Base-by-base conservation (phyloP, 2,113 vertebrate species). In the Pagrus major region DNA sequence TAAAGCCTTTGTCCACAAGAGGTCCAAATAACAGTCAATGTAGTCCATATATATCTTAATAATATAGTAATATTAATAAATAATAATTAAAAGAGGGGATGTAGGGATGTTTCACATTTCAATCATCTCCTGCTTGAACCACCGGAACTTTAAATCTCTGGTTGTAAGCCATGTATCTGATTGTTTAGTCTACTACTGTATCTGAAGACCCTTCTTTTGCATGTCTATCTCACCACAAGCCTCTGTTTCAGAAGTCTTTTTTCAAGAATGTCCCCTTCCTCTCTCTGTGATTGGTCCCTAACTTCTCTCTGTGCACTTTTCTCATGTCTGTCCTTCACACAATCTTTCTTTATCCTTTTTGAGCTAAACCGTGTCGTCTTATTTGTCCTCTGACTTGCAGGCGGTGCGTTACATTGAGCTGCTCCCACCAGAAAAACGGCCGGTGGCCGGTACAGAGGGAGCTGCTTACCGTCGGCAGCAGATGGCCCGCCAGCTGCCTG, bases 381-480 rank as follows among this genome's bases (percentile, higher is more conserved):
- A 11, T 67, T 35, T 42, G 11, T 5, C 7, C 16, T 54, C 37
- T 18, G 41, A 29, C 58, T 31, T 73, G 3, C 80, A 99, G 98
- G 98, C 97, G 29, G 93, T 95, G 52, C 97, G 95, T 49, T 99
- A 99, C 88, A 99, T 99, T 88, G 96, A 99, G 94, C 95, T 99
- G 94, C 94, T 99, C 27, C 98, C 98, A 0, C 96, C 95, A 68
- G 97, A 98, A 88, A 98, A 96, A 64, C 97, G 98, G 78, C 98
- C 98, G 0, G 95, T 99, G 71, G 93, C 95, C 21, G 98, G 97
- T 37, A 95, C 97, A 0, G 95, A 97, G 84, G 98, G 98, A 6
- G 98, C 98, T 0, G 96, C 95, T n/a, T 99, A 99, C 94, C 96
- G 98, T 39, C 97, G 98, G 91, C 97, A 97, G 85, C 98, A 99